Percentiles rank a stretch among this genome's conserved stretches.
phyloP scores from a whole-genome alignment of 2,797 vertebrate species.

The Sus cebifrons region DNA sequence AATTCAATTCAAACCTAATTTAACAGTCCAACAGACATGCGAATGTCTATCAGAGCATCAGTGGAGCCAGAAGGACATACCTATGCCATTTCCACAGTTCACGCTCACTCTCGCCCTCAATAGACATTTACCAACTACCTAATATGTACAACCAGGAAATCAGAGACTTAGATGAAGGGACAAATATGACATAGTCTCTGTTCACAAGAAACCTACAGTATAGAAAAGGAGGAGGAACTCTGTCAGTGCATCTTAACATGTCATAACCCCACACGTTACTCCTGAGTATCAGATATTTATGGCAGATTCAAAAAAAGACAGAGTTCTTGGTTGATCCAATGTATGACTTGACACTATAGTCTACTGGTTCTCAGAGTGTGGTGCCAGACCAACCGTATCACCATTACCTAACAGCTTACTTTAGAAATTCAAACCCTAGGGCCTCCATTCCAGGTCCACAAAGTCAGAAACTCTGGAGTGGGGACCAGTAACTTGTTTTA shows the following conservation, averaged over 20 bases:
- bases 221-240: background rate
- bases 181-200: background rate
- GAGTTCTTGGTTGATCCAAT: background rate
- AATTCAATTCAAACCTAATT: background rate
- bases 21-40: background rate
- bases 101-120: background rate
- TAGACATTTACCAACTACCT: background rate
- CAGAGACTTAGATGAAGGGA: background rate
- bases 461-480: slow-evolving; percentile 1
- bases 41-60: background rate
- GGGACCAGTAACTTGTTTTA: background rate
- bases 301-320: slow-evolving; percentile 5
- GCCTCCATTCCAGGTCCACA: background rate
- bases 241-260: background rate
- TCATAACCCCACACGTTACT: background rate
- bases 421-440: background rate
- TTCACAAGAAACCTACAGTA: background rate
- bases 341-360: background rate
- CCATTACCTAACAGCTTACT: background rate
- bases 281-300: background rate
- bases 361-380: background rate
- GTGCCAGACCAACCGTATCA: background rate
- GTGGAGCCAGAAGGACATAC: background rate
- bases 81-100: background rate
- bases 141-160: background rate